A percentile compares a stretch with the other conserved stretches of the same genome.
These are phyloP conservation scores for Anorthoa munda DNA, from an alignment of 2,888 invertebrate genomes.

Conservation along the genomic window DNA sequence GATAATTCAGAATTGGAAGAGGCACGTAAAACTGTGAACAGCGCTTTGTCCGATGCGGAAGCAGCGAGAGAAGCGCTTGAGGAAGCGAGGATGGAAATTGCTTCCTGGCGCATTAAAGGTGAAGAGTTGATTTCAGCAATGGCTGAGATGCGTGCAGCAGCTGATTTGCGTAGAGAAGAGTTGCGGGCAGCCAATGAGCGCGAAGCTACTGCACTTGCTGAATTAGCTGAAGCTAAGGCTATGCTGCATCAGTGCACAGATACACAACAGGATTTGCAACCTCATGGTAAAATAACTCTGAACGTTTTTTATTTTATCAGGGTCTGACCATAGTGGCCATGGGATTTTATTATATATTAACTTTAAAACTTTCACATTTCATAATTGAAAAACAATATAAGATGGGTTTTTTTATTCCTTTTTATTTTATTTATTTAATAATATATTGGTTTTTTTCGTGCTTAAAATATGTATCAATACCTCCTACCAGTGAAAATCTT, in stretches of 20 bases:
- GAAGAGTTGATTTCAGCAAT: slow-evolving; percentile 82
- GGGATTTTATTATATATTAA: too few relatives aligned
- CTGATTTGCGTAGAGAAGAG: slow-evolving; percentile 83
- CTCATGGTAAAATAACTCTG: slow-evolving; percentile 78
- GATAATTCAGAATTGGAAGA: slow-evolving; percentile 85
- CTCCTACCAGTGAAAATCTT: too few relatives aligned
- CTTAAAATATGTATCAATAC: too few relatives aligned
- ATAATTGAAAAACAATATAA: too few relatives aligned
- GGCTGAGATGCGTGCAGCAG: slow-evolving; percentile 80
- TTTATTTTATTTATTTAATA: too few relatives aligned
- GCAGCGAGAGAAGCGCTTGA: slow-evolving; percentile 79
- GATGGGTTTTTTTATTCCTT: too few relatives aligned
- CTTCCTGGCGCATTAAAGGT: slow-evolving; percentile 81
- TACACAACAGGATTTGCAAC: slow-evolving; percentile 79
- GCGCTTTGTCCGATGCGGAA: slow-evolving; percentile 78
- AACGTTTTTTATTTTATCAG: background rate
- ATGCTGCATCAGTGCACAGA: slow-evolving; percentile 83
- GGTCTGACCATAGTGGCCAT: too few relatives aligned
- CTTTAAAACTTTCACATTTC: too few relatives aligned
- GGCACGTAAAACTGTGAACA: slow-evolving; percentile 74
- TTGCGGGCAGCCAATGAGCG: slow-evolving; percentile 80
- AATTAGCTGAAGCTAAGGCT: slow-evolving; percentile 83
- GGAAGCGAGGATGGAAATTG: slow-evolving; percentile 77
- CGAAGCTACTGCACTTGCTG: slow-evolving; percentile 82
- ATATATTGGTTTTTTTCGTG: too few relatives aligned